Conservation (phyloP, 2,888 invertebrate genomes). For the Lysandra coridon region DNA sequence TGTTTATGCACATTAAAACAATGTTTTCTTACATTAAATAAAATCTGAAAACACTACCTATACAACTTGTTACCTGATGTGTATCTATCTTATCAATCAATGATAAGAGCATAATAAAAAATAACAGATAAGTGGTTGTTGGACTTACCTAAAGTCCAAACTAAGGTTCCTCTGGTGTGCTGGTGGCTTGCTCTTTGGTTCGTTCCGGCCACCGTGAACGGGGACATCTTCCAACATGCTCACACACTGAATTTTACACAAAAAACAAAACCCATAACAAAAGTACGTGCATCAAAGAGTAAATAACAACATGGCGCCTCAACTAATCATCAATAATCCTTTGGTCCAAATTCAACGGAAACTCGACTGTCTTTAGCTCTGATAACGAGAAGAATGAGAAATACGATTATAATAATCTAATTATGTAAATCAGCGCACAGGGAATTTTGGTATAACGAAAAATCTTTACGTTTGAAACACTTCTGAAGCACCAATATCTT, state of each 20-base stretch:
- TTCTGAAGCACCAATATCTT: conserved; percentile 8
- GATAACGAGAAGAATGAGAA: neutral
- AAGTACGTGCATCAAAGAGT: conserved; percentile 62
- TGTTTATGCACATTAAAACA: neutral
- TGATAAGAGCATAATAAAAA: neutral
- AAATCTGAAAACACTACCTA: neutral
- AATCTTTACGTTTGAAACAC: conserved; percentile 9
- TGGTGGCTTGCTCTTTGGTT: conserved; percentile 63
- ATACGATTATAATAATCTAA: conserved; percentile 13
- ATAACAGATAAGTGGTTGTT: neutral
- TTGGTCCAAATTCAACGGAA: neutral
- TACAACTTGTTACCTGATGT: neutral
- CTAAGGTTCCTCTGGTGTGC: conserved; percentile 93
- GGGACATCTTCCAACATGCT: conserved; percentile 80
- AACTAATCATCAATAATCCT: conserved; percentile 43
- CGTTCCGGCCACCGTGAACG: conserved; percentile 72
- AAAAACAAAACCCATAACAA: conserved; percentile 68
- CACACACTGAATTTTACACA: conserved; percentile 63
- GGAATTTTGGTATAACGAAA: neutral
- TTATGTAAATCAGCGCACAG: neutral
- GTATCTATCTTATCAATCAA: neutral
- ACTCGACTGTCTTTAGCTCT: neutral
- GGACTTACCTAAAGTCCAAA: conserved; percentile 89
- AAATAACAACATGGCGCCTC: conserved; percentile 78
- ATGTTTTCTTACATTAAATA: neutral